Evolutionary conservation across 1,140 invertebrate species (phyloP), one percentile per base, ranked within the genome.

Genomic region (Aphelenchoides fujianensis): DNA sequence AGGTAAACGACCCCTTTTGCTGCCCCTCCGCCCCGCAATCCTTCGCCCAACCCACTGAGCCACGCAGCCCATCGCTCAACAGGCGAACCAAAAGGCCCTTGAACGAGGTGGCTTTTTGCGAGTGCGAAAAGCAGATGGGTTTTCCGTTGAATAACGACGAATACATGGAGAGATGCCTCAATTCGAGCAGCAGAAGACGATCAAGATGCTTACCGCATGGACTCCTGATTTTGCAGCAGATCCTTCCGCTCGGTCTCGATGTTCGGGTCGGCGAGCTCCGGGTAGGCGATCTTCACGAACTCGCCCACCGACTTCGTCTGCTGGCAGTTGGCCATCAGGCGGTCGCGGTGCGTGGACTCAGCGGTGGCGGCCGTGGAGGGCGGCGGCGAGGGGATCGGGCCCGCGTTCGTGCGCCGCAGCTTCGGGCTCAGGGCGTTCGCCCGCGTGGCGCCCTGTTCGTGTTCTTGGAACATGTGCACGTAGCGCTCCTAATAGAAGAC

Each of bases 241-340:
- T 91, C 89, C 82, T 89, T 89, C 72, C 86, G 85, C 74, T 89
- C 88, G 3, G 90, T 79, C 0, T 84, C 79, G 27, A 87, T 85
- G 31, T 78, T 74, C 2, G 75, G 66, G 27, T 89, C 88, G 28
- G 87, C 85, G 81, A 91, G 85, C 78, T 91, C 91, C 31, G 91
- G 90, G 84, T 90, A 91, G 0, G 90, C 89, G 1, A 91, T 88
- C 85, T 91, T 91, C 0, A 90, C 88, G 84, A 91, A 91, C 7
- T 88, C 87, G 54, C 89, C 88, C 2, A 91, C 87, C 75, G 89
- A 89, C 66, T 85, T 87, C 0, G 90, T 85, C 36, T 68, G 32
- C 35, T 73, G 31, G 35, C 73, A 72, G 27, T 48, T 12, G 12
- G 7, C 1, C 37, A 23, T 35, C 54, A 76, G n/a, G 37, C 41